Conservation (phyloP, 1,140 invertebrate genomes). For the Trichonephila inaurata region DNA sequence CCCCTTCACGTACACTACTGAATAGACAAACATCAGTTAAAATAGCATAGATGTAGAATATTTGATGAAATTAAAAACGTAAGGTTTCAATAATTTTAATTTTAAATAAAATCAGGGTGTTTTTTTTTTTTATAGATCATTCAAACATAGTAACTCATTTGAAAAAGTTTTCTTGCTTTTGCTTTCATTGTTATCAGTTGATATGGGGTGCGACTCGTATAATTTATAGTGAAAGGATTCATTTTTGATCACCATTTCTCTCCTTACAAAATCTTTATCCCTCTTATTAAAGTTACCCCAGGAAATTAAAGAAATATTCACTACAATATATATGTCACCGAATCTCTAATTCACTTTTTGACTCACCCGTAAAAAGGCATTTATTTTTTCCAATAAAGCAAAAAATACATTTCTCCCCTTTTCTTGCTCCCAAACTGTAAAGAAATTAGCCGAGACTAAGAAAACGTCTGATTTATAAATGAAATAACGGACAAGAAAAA, state of each 20-base stretch:
- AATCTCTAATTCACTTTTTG: background rate
- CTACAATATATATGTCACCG: background rate
- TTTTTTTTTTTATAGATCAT: too few relatives aligned
- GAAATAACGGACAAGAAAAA: background rate
- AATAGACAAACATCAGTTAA: too few relatives aligned
- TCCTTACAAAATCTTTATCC: background rate
- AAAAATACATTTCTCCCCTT: background rate
- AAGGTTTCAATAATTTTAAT: too few relatives aligned
- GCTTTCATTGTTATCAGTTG: background rate
- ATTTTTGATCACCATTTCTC: background rate
- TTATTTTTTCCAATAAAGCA: background rate
- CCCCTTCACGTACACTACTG: too few relatives aligned
- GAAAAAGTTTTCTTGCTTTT: background rate
- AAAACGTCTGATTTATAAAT: background rate
- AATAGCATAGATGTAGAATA: too few relatives aligned
- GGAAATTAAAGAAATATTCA: background rate
- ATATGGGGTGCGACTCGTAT: background rate
- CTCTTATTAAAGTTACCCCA: background rate
- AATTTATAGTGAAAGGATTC: background rate
- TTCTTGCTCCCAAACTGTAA: background rate
- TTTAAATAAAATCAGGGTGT: too few relatives aligned
- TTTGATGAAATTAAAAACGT: too few relatives aligned
- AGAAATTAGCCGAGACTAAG: slow-evolving; percentile 5
- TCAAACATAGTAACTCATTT: too few relatives aligned
- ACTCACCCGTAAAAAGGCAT: background rate